Evolutionary conservation across 2,888 invertebrate genomes (phyloP).

Genomic region (Punctoribates punctum): DNA sequence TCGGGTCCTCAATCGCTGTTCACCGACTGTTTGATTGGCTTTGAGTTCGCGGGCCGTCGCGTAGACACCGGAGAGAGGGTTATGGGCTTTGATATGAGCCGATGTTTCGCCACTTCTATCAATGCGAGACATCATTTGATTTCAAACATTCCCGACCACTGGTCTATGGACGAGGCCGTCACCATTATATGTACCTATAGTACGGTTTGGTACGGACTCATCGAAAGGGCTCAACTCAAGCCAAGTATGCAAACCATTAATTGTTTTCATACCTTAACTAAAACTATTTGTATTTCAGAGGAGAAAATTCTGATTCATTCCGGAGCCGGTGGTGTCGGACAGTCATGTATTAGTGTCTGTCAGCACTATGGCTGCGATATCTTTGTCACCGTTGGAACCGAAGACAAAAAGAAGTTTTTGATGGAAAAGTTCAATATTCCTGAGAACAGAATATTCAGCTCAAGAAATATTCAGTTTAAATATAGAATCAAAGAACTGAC

Average conservation of each 20-base stretch:
- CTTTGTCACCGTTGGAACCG: constrained; percentile 76
- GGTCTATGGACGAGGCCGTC: constrained; percentile 87
- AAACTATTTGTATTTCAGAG: constrained; percentile 56
- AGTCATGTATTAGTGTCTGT: constrained; percentile 91
- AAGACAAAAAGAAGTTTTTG: constrained; percentile 81
- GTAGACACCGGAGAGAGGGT: constrained; percentile 69
- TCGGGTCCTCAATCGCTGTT: constrained; percentile 72
- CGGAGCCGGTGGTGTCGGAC: constrained; percentile 92
- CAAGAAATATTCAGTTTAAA: constrained; percentile 86
- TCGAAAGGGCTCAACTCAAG: constrained; percentile 68
- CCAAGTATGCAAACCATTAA: too few species aligned
- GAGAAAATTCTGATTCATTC: constrained; percentile 86
- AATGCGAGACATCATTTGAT: constrained; percentile 59
- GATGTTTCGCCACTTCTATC: constrained; percentile 82
- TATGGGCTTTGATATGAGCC: constrained; percentile 86
- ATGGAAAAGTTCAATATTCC: constrained; percentile 75
- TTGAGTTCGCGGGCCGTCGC: constrained; percentile 80
- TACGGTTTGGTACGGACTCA: constrained; percentile 79
- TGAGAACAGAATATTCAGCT: constrained; percentile 79
- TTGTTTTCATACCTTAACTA: too few species aligned
- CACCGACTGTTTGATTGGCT: constrained; percentile 85
- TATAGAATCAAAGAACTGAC: constrained; percentile 78
- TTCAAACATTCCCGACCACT: constrained; percentile 67
- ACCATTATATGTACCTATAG: constrained; percentile 90
- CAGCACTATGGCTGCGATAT: constrained; percentile 81